These are phyloP conservation scores for Corbicula japonica DNA, from an alignment of 2,888 invertebrate genomes.

Conservation along the genomic window DNA sequence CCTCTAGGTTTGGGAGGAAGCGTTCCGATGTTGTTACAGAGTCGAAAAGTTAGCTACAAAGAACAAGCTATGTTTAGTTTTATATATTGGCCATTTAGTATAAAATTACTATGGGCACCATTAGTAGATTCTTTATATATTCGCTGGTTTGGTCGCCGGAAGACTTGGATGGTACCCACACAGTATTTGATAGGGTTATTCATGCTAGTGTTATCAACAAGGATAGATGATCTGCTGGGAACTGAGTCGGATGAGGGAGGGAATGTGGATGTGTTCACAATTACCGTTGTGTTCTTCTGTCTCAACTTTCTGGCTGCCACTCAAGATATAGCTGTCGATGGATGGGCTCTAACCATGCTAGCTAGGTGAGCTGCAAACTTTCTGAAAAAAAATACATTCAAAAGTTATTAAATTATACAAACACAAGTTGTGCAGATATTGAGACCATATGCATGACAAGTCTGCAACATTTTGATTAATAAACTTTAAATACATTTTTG, in stretches of 20 bases:
- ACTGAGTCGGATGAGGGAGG: conserved; percentile 87
- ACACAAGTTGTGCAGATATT: too few relatives aligned
- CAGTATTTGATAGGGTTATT: conserved; percentile 95
- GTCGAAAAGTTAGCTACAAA: conserved; percentile 96
- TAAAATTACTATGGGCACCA: conserved; percentile 99
- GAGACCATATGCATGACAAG: too few relatives aligned
- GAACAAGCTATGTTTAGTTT: conserved; percentile 95
- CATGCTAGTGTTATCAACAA: conserved; percentile 94
- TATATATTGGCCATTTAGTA: conserved; percentile 94
- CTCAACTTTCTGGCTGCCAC: conserved; percentile 99
- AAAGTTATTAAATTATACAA: too few relatives aligned
- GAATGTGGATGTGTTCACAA: conserved; percentile 79
- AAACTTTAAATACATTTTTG: too few relatives aligned
- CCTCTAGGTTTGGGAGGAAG: conserved; percentile 97
- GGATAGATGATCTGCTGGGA: conserved; percentile 91
- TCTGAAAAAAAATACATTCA: too few relatives aligned
- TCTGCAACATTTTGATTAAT: too few relatives aligned
- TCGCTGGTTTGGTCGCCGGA: conserved; percentile 94
- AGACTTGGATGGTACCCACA: conserved; percentile 95
- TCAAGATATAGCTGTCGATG: conserved; percentile 99
- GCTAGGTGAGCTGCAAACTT: conserved; percentile 94
- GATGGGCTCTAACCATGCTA: conserved; percentile 99
- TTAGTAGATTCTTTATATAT: conserved; percentile 97
- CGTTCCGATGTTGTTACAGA: conserved; percentile 97
- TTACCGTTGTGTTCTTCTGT: conserved; percentile 95